Evolutionary conservation across 2,888 invertebrate genomes (phyloP).

Genomic region (Cosmia pyralina): DNA sequence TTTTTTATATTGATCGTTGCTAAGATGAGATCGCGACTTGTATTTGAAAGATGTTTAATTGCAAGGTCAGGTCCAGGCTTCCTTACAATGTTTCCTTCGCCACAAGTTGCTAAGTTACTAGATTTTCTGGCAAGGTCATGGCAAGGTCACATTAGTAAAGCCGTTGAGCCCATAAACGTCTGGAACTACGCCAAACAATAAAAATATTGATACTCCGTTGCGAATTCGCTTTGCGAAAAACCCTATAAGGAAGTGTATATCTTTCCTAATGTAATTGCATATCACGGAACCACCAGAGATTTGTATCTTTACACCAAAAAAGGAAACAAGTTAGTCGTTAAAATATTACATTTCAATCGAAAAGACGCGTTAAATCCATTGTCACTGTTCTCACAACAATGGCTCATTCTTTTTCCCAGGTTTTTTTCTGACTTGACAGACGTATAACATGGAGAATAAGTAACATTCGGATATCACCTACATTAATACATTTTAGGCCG

Average conservation of each 20-base stretch:
- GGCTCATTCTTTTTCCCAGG: background rate
- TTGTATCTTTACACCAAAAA: background rate
- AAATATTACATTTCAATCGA: slow-evolving; percentile 12
- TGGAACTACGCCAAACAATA: slow-evolving; percentile 6
- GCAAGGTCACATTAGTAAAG: background rate
- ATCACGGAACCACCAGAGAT: background rate
- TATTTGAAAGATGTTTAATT: background rate
- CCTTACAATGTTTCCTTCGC: too few relatives aligned
- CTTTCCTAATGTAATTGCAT: slow-evolving; percentile 24
- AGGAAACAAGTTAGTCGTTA: slow-evolving; percentile 21
- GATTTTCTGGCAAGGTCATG: too few relatives aligned
- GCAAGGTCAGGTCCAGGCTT: too few relatives aligned
- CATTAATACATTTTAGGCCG: slow-evolving; percentile 57
- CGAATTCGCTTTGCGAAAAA: background rate
- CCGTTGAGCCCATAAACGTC: background rate
- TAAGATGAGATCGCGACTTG: background rate
- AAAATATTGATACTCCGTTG: slow-evolving; percentile 20
- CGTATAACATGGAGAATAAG: slow-evolving; percentile 33
- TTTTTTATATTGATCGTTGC: too few relatives aligned
- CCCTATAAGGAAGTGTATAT: background rate
- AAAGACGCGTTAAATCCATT: slow-evolving; percentile 1
- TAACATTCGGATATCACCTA: slow-evolving; percentile 49
- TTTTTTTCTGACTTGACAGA: slow-evolving; percentile 26
- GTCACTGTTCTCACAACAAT: background rate
- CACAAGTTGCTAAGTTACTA: too few relatives aligned